Evolutionary conservation across 2,888 invertebrate species (phyloP), one percentile per base, ranked within the genome.

Genomic region (Tenthredo distinguenda): DNA sequence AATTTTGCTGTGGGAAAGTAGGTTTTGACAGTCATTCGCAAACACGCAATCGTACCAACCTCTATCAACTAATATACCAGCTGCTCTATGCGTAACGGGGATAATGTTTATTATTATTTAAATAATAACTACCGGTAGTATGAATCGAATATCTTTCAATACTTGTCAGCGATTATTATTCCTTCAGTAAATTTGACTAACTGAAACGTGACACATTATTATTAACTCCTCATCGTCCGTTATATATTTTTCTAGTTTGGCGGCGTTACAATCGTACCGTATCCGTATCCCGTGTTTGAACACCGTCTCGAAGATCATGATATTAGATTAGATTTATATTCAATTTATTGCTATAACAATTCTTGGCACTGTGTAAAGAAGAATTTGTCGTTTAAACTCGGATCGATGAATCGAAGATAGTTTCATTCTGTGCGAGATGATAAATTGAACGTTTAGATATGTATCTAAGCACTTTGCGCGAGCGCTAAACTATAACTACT

Each of bases 11-110:
- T 85, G 88, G 88, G 90, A 90, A 91, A 91, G 89, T 92, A 89
- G 90, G 90, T 91, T 92, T 92, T 92, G 92, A 92, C 91, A 92
- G 92, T 92, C 92, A 92, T 92, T 90, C 91, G 91, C 91, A 89
- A 90, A 91, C 90, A 90, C 89, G 43, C 91, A 91, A 88, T 88
- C 85, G 77, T 90, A 85, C 91, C 91, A 91, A 91, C 86, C 43
- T 86, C 77, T 34, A 9, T 37, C 37, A 62, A 81, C 34, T 7
- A 83, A 68, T 50, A 83, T 31, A 31, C 71, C 68, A 65, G 68
- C 34, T 83, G 21, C 62, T 65, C 34, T 9, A 26, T n/a, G 12
- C 72, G 31, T 40, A 4, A 81, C 37, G 62, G 31, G 1, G 31
- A 2, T 15, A 26, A 15, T 55, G 7, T 55, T 34, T 74, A 26